Percentiles rank a stretch among this genome's conserved stretches.
These are phyloP conservation scores for Piezodorus guildinii DNA, from an alignment of 1,140 invertebrate genomes.

Conservation along the genomic window DNA sequence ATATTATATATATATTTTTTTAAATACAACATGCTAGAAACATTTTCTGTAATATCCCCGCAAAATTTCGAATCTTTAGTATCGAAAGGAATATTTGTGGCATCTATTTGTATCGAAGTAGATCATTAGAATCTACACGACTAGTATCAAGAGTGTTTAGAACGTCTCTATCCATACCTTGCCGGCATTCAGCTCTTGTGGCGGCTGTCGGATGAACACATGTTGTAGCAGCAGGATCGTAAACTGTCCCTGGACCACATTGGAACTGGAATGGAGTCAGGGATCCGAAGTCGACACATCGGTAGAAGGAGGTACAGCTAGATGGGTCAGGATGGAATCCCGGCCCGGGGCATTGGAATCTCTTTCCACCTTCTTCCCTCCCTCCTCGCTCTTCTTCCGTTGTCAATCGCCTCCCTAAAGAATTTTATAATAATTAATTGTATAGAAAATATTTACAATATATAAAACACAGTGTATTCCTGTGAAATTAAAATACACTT, in stretches of 20 bases:
- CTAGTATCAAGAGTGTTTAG: too few species aligned
- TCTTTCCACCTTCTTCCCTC: not conserved
- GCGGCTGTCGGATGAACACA: conserved; percentile 56
- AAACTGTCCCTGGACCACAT: conserved; percentile 57
- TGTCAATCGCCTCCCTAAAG: not conserved
- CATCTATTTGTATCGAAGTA: too few species aligned
- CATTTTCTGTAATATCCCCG: too few species aligned
- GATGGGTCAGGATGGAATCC: conserved; percentile 44
- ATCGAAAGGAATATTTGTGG: too few species aligned
- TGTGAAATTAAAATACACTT: too few species aligned
- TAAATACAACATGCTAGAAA: too few species aligned
- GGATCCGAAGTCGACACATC: conserved; percentile 40
- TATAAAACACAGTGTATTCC: too few species aligned
- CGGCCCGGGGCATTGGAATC: conserved; percentile 40
- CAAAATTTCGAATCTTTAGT: too few species aligned
- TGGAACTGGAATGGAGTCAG: conserved; percentile 46
- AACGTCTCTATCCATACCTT: not conserved
- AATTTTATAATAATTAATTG: too few species aligned
- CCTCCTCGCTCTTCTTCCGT: not conserved
- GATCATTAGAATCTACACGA: too few species aligned
- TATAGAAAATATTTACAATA: too few species aligned
- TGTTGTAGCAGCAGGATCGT: conserved; percentile 47
- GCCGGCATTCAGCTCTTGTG: conserved; percentile 41
- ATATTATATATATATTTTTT: too few species aligned
- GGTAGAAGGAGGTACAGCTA: conserved; percentile 45